Conservation (phyloP, 2,113 vertebrate genomes). For the Python bivittatus region DNA sequence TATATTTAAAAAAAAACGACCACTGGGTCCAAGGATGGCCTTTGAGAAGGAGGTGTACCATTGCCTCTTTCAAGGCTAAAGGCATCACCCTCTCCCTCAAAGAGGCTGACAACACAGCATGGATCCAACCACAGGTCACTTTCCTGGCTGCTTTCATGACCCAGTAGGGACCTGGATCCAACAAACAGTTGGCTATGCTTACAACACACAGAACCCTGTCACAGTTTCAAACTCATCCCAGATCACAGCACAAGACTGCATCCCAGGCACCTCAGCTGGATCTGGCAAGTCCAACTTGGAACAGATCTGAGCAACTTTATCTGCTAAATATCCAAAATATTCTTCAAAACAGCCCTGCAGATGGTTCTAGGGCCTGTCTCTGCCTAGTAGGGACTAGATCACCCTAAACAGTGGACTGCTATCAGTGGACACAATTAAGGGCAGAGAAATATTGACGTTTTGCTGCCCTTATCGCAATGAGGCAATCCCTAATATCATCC, state of each 20-base stretch:
- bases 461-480: background rate
- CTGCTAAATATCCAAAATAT: background rate
- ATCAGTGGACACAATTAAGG: background rate
- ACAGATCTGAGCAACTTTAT: background rate
- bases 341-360: background rate
- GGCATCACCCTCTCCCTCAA: background rate
- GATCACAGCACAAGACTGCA: background rate
- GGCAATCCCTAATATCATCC: background rate
- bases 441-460: background rate
- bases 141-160: background rate
- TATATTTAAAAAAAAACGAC: background rate
- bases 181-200: background rate
- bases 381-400: background rate
- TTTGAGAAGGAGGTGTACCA: background rate
- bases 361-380: background rate
- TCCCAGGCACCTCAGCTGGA: background rate
- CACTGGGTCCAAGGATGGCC: background rate
- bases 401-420: background rate
- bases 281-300: background rate
- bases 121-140: background rate
- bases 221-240: background rate
- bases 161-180: background rate
- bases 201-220: background rate
- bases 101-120: background rate
- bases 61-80: background rate